Evolutionary conservation across 53 echinoderm and acorn worm genomes (phyloP).

Genomic region (Stichopus horrens): DNA sequence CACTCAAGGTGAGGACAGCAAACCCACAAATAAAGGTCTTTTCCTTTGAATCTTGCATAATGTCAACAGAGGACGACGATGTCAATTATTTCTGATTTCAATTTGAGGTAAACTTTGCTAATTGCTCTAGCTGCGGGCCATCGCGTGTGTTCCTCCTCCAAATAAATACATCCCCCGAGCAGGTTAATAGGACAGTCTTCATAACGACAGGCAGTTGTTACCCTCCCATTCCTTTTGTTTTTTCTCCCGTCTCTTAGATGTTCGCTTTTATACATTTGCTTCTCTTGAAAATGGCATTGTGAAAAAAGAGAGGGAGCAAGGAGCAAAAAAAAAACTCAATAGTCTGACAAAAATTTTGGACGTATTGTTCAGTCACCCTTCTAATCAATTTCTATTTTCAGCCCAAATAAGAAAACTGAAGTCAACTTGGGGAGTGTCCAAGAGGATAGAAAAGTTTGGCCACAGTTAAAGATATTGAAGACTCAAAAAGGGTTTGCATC

Average conservation of each 20-base stretch:
- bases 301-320: not conserved
- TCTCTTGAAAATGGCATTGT: not conserved
- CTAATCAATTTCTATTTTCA: constrained; percentile 44
- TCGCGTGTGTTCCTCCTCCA: constrained; percentile 24
- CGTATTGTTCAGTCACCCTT: constrained; percentile 21
- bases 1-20: too few species aligned
- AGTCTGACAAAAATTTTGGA: constrained; percentile 3
- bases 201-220: not conserved
- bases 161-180: constrained; percentile 41
- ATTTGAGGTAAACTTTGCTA: constrained; percentile 41
- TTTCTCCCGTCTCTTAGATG: too few species aligned
- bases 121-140: constrained; percentile 10
- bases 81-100: constrained; percentile 23
- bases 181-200: constrained; percentile 27
- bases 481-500: not conserved
- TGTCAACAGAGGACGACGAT: too few species aligned
- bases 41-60: too few species aligned
- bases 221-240: constrained; percentile 6
- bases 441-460: not conserved
- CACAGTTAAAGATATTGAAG: not conserved
- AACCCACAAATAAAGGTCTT: too few species aligned
- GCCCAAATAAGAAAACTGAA: not conserved
- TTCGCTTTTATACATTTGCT: not conserved
- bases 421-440: not conserved
- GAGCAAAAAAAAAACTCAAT: constrained; percentile 14